phyloP scores from a whole-genome alignment of 2,797 vertebrate genomes.

The Percopsis omiscomaycus region DNA sequence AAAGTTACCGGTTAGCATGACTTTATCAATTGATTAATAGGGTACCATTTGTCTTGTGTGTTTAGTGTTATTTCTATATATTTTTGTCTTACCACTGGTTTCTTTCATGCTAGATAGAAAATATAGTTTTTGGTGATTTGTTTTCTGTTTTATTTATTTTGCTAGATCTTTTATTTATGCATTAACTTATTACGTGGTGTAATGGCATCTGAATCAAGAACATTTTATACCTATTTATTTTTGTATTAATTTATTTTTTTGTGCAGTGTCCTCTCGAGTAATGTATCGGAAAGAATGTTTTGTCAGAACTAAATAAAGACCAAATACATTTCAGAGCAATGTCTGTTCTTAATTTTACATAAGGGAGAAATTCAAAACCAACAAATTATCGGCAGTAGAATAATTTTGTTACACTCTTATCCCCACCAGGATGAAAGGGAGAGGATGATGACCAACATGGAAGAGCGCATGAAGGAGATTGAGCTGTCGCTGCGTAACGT shows the following conservation, averaged over 20 bases:
- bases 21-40: neutral
- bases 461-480: slow-evolving; percentile 89
- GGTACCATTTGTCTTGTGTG: neutral
- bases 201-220: slow-evolving; percentile 19
- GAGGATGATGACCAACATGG: slow-evolving; percentile 84
- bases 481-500: slow-evolving; percentile 89
- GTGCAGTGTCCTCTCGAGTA: slow-evolving; percentile 29
- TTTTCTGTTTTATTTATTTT: slow-evolving; percentile 11
- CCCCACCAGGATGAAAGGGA: slow-evolving; percentile 69
- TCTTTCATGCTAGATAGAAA: neutral
- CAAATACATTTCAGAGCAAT: slow-evolving; percentile 2
- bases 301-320: slow-evolving; percentile 71
- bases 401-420: slow-evolving; percentile 43
- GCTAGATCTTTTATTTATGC: slow-evolving; percentile 23
- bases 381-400: neutral
- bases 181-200: slow-evolving; percentile 43
- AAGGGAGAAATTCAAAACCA: too few species aligned
- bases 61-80: neutral
- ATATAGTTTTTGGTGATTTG: neutral
- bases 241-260: slow-evolving; percentile 66
- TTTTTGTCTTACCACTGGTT: neutral
- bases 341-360: too few species aligned
- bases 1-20: neutral
- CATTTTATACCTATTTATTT: slow-evolving; percentile 61
- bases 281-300: slow-evolving; percentile 47